phyloP scores from a whole-genome alignment of 2,888 invertebrate species.

The Lymantria dispar region DNA sequence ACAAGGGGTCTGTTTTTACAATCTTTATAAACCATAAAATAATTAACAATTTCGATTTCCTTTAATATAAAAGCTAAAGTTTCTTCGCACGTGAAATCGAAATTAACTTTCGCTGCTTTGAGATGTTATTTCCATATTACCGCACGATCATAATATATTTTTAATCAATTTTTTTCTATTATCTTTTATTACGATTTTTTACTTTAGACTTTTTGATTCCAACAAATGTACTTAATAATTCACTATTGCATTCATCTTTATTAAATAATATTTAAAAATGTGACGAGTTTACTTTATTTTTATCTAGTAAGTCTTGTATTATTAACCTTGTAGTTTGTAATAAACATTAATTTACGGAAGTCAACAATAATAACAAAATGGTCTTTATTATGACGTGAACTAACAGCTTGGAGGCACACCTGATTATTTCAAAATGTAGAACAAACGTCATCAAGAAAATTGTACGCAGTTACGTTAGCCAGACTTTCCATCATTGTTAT shows the following conservation, averaged over 20 bases:
- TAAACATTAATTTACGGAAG: slow-evolving; percentile 5
- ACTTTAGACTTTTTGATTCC: no score
- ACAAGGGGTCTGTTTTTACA: background rate
- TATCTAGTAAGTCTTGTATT: slow-evolving; percentile 2
- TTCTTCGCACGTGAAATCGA: slow-evolving; percentile 16
- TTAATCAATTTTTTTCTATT: background rate
- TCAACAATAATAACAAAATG: slow-evolving; percentile 2
- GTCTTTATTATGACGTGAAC: background rate
- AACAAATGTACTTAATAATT: no score
- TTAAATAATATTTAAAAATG: no score
- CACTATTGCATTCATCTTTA: no score
- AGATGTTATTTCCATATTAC: slow-evolving; percentile 24
- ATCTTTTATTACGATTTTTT: no score
- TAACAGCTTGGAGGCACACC: background rate
- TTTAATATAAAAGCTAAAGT: background rate
- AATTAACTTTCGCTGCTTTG: slow-evolving; percentile 23
- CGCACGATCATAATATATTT: background rate
- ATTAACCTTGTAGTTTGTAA: slow-evolving; percentile 4
- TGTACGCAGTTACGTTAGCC: slow-evolving; percentile 1
- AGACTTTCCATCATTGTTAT: slow-evolving; percentile 6
- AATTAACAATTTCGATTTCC: background rate
- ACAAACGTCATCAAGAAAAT: slow-evolving; percentile 4
- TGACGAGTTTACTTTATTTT: background rate
- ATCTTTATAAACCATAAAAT: no score
- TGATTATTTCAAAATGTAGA: background rate